Base-by-base conservation (phyloP, 2,888 invertebrate genomes). In the Trichopria drosophilae region DNA sequence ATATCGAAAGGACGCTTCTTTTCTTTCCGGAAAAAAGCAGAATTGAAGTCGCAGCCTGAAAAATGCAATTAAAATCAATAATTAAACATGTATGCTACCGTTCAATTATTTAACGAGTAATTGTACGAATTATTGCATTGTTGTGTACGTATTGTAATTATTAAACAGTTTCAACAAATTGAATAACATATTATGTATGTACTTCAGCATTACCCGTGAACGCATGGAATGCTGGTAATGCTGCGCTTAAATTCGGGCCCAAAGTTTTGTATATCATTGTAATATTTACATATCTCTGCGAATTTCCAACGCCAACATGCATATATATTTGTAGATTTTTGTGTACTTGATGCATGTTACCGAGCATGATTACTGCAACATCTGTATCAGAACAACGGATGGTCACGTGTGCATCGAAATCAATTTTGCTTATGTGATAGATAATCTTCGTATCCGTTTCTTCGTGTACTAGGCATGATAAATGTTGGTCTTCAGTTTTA, bases 401-500 rank as follows among this genome's bases (percentile, higher is more conserved):
- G 1, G 19, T 22, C 9, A 57, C 40, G 12, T 51, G 37, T 3
- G 43, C 49, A 13, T 46, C 52, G 12, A 37, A 20, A 46, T 58
- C 34, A 6, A 59, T 20, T 24, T 55, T 51, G 28, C 54, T 57
- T 13, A 49, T 36, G 46, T 58, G 56, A 31, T 40, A 57, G 6
- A 60, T 51, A 12, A 64, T 59, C 53, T 56, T 61, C 7, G 59
- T 58, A 28, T 63, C 61, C 6, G 63, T 63, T 53, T 64, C 60
- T 55, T 61, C 58, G 32, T 63, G 64, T 16, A 28, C 36, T 16
- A 22, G 32, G 37, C 56, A 59, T 6, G 32, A 41, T 9, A 51
- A 23, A 9, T 52, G 19, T 18, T 55, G 13, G 7, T 57, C 47
- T 4, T 45, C 12, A 12, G 16, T 61, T 43, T 34, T 26, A 19